These are phyloP conservation scores for Eurytoma californica DNA, from an alignment of 2,888 invertebrate genomes.

Conservation along the genomic window DNA sequence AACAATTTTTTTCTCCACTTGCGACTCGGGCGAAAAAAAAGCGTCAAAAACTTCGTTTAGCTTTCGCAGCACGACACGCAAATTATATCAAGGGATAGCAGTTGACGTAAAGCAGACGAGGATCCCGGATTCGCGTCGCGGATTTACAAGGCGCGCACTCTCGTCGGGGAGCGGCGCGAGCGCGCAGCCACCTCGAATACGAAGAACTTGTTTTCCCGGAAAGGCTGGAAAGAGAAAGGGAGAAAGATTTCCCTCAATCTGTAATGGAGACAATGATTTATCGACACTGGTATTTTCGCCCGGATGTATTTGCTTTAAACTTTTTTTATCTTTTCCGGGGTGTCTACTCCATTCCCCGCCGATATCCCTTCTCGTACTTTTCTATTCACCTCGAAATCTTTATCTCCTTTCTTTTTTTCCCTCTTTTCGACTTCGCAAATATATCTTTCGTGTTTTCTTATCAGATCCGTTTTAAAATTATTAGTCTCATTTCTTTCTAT, in stretches of 20 bases:
- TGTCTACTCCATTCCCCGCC: conserved; percentile 29
- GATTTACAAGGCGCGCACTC: conserved; percentile 39
- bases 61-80: not conserved
- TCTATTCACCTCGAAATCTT: not conserved
- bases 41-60: not conserved
- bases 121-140: conserved; percentile 28
- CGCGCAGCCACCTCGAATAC: conserved; percentile 1
- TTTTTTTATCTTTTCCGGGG: conserved; percentile 44
- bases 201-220: conserved; percentile 29
- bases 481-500: too few species aligned
- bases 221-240: not conserved
- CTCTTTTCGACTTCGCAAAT: not conserved
- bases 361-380: conserved; percentile 28
- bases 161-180: conserved; percentile 10
- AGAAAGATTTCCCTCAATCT: conserved; percentile 37
- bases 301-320: conserved; percentile 34
- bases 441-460: not conserved
- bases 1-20: not conserved
- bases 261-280: conserved; percentile 50
- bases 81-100: conserved; percentile 26
- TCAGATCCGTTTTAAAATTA: too few species aligned
- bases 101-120: not conserved
- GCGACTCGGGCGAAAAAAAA: not conserved
- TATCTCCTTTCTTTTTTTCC: not conserved
- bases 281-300: conserved; percentile 31